Evolutionary conservation across 2,113 vertebrate genomes (phyloP).

Genomic region (Salminus brasiliensis): DNA sequence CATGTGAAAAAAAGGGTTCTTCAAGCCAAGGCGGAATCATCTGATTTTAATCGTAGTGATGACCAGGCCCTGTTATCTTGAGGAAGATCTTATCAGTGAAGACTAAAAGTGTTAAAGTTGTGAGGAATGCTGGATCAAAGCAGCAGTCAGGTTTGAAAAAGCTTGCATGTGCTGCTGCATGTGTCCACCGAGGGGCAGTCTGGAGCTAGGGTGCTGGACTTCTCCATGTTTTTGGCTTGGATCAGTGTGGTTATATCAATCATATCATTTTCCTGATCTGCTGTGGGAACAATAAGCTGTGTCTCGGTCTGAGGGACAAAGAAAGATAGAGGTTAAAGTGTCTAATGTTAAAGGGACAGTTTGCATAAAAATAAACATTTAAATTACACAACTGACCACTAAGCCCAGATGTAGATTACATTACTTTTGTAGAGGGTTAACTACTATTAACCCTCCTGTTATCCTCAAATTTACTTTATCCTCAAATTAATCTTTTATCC

Average conservation of each 20-base stretch:
- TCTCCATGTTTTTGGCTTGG: constrained; percentile 26
- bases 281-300: constrained; percentile 20
- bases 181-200: constrained; percentile 76
- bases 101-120: constrained; percentile 12
- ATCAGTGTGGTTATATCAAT: constrained; percentile 53
- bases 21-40: constrained; percentile 33
- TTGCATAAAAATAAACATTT: too few relatives aligned
- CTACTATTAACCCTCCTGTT: too few relatives aligned
- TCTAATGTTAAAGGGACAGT: too few relatives aligned
- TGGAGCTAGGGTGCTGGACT: constrained; percentile 60
- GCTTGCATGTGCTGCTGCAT: constrained; percentile 42
- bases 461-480: too few relatives aligned
- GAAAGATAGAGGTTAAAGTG: background rate
- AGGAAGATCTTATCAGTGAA: background rate
- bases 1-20: background rate
- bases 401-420: too few relatives aligned
- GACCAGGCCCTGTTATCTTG: background rate
- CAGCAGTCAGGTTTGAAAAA: too few relatives aligned
- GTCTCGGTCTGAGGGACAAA: background rate
- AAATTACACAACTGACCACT: too few relatives aligned
- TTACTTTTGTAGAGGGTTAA: too few relatives aligned
- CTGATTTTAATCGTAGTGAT: constrained; percentile 48
- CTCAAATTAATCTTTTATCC: too few relatives aligned
- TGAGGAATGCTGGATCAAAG: too few relatives aligned
- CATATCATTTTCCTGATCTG: constrained; percentile 63